These are phyloP conservation scores for Accipiter virgatus DNA, from an alignment of 2,113 vertebrate genomes.

Conservation along the genomic window DNA sequence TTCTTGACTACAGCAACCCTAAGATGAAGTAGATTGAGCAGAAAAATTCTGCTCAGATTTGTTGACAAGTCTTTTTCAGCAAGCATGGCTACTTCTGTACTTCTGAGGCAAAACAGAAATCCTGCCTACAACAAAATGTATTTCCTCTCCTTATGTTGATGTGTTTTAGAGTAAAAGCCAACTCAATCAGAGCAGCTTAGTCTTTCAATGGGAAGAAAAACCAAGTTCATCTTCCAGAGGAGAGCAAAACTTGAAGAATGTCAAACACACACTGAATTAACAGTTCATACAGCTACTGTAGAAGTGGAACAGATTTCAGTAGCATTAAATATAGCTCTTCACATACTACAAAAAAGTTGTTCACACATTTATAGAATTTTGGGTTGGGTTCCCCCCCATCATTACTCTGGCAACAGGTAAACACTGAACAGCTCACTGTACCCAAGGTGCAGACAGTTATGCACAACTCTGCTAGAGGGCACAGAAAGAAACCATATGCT, in stretches of 20 bases:
- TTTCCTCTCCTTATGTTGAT: background rate
- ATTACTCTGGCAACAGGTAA: background rate
- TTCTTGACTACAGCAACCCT: background rate
- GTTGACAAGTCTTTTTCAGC: background rate
- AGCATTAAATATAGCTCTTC: background rate
- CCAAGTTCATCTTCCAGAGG: background rate
- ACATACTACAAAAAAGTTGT: background rate
- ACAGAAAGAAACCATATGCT: background rate
- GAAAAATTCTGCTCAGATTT: background rate
- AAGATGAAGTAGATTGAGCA: background rate
- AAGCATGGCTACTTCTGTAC: background rate
- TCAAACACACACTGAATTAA: background rate
- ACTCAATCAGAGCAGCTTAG: background rate
- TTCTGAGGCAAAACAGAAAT: background rate
- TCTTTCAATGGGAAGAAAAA: background rate
- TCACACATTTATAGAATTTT: background rate
- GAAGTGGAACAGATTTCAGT: background rate
- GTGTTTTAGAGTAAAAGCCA: background rate
- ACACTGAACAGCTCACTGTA: background rate
- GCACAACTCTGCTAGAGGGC: too few relatives aligned
- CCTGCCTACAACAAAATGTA: background rate
- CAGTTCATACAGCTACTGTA: background rate
- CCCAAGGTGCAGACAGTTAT: background rate
- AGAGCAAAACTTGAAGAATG: background rate
- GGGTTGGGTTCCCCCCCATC: accelerated